Evolutionary conservation across 2,888 invertebrate genomes (phyloP), one percentile per base, ranked within the genome.

Genomic region (Melieria picta): DNA sequence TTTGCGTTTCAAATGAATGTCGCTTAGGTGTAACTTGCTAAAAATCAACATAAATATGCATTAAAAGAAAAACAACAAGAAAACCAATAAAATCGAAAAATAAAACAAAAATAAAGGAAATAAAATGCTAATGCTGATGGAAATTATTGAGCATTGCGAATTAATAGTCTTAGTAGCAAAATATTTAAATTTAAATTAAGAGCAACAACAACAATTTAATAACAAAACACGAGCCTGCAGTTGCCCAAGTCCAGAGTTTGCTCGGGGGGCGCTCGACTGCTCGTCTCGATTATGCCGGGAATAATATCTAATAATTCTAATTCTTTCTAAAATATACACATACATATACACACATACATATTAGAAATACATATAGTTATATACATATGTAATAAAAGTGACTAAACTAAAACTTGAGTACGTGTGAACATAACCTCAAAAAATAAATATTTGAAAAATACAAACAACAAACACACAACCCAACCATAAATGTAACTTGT

Each of bases 41-140:
- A 60, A 67, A 67, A 60, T 58, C 67, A 67, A 50, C 67, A 67
- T 67, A 67, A 67, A 67, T 67, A 60, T 67, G 67, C 60, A 60
- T 67, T 67, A 67, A 67, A 60, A 52, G 58, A 67, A 67, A 67
- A 30, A 30, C 30, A 30, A 30, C 30, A 30, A 30, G 30, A 30
- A 30, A 30, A 30, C 30, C 30, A 30, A 30, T 30, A 30, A 30
- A 30, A 30, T 30, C 30, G 3, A 3, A 30, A 30, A 30, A 30
- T 30, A 30, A 30, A 30, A 30, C 30, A 30, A 30, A 30, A 30
- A 30, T 30, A 30, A 30, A 1, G 30, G 30, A 2, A 30, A 30
- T 1, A 1, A 30, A 30, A 30, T 30, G 30, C 30, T 30, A 30
- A 30, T 30, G 30, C 30, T 30, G 30, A 50, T 50, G 50, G 2